phyloP scores from a whole-genome alignment of 2,113 vertebrate genomes.

The Mustela nigripes region DNA sequence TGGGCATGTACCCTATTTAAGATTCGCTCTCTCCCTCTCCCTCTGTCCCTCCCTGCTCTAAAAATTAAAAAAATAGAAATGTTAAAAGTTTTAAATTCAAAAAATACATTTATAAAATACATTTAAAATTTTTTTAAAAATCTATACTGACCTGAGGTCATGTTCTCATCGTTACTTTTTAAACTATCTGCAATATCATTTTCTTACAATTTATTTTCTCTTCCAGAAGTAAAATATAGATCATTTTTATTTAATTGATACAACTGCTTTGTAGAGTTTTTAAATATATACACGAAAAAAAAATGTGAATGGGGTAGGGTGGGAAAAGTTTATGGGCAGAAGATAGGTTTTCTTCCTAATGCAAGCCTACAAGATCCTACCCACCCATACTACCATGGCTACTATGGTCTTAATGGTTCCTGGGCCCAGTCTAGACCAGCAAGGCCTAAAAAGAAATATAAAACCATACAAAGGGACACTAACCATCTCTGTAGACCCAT shows the following conservation, averaged over 20 bases:
- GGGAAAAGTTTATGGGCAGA: neutral
- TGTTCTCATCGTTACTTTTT: neutral
- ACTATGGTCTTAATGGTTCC: neutral
- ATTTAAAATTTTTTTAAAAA: neutral
- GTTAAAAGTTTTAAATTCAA: neutral
- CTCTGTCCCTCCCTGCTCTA: neutral
- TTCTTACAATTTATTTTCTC: neutral
- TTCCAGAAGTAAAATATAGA: neutral
- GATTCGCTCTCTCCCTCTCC: neutral
- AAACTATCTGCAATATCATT: conserved; percentile 12
- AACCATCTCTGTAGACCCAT: neutral
- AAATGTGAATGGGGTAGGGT: neutral
- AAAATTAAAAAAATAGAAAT: neutral
- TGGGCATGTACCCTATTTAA: neutral
- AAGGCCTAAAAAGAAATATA: neutral
- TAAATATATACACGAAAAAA: neutral
- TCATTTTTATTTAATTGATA: neutral
- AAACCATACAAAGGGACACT: neutral
- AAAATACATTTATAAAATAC: neutral
- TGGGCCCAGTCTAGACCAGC: neutral
- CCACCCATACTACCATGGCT: neutral
- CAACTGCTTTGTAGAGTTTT: neutral
- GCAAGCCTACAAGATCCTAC: neutral
- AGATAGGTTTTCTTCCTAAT: neutral
- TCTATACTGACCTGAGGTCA: neutral